Percentiles rank a stretch among this genome's conserved stretches.
Evolutionary conservation across 2,113 vertebrate genomes (phyloP).

Genomic region (Esox niger): DNA sequence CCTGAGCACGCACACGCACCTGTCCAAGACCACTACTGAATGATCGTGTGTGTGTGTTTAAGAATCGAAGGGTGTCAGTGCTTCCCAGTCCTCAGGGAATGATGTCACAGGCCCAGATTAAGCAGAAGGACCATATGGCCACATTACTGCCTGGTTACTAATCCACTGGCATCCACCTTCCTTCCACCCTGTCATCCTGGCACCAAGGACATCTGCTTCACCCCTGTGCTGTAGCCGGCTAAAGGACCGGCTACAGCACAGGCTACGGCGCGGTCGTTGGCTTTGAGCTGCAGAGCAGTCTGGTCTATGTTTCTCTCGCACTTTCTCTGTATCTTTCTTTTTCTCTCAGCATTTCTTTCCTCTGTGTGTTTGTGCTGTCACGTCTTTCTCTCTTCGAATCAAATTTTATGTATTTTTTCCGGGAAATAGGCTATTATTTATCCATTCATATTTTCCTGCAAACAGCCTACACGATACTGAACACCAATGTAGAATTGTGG

Average conservation of each 20-base stretch:
- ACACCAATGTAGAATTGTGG: no score
- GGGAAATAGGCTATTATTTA: no score
- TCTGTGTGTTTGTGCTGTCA: no score
- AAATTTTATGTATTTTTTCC: no score
- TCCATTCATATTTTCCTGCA: neutral
- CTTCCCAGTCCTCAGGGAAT: constrained; percentile 56
- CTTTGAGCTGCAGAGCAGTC: no score
- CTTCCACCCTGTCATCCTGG: constrained; percentile 1
- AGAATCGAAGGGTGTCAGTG: constrained; percentile 32
- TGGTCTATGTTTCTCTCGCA: neutral
- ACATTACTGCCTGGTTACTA: constrained; percentile 51
- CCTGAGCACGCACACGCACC: constrained; percentile 12
- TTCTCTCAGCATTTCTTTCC: no score
- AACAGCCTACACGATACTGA: no score
- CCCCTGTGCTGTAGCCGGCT: neutral
- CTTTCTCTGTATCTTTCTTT: neutral
- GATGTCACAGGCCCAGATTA: constrained; percentile 71
- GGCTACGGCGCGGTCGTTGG: no score
- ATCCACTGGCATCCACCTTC: constrained; percentile 37
- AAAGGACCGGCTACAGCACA: no score
- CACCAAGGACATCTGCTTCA: neutral
- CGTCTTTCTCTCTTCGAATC: no score
- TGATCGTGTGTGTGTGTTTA: no score
- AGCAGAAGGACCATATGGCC: constrained; percentile 61
- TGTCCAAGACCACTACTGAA: no score